phyloP scores from a whole-genome alignment of 2,797 vertebrate genomes.

The Enoplosus armatus region DNA sequence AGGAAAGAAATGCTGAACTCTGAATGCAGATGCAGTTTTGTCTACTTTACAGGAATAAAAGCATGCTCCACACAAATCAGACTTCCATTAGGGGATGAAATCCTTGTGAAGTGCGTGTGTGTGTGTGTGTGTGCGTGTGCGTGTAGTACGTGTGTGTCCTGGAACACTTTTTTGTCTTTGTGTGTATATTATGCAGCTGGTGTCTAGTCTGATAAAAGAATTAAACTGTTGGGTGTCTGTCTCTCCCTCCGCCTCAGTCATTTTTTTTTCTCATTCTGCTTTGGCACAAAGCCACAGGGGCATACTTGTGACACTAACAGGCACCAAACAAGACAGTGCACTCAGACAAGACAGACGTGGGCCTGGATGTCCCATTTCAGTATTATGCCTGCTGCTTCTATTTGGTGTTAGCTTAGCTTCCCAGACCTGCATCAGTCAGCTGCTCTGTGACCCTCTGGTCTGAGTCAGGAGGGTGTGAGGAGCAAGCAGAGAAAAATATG shows the following conservation, averaged over 20 bases:
- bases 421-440: slow-evolving; percentile 44
- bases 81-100: slow-evolving; percentile 53
- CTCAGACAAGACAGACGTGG: slow-evolving; percentile 54
- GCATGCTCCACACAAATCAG: slow-evolving; percentile 35
- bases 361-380: slow-evolving; percentile 55
- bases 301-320: slow-evolving; percentile 58
- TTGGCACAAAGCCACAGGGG: slow-evolving; percentile 52
- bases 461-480: slow-evolving; percentile 38
- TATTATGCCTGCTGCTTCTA: slow-evolving; percentile 25
- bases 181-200: slow-evolving; percentile 40
- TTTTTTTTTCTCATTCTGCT: slow-evolving; percentile 20
- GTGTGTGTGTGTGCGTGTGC: slow-evolving; percentile 26
- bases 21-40: slow-evolving; percentile 23
- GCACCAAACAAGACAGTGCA: slow-evolving; percentile 70
- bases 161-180: slow-evolving; percentile 32
- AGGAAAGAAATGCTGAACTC: slow-evolving; percentile 13
- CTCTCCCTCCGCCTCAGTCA: slow-evolving; percentile 31
- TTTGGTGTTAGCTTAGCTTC: slow-evolving; percentile 43
- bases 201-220: slow-evolving; percentile 52
- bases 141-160: slow-evolving; percentile 21
- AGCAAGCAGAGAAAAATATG: slow-evolving; percentile 23
- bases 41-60: slow-evolving; percentile 44
- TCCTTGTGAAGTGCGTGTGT: slow-evolving; percentile 25
- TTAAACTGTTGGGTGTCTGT: slow-evolving; percentile 41
- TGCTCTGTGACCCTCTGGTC: slow-evolving; percentile 53